Conservation (phyloP, 2,888 invertebrate genomes). For the Sinhomidia bicolor region DNA sequence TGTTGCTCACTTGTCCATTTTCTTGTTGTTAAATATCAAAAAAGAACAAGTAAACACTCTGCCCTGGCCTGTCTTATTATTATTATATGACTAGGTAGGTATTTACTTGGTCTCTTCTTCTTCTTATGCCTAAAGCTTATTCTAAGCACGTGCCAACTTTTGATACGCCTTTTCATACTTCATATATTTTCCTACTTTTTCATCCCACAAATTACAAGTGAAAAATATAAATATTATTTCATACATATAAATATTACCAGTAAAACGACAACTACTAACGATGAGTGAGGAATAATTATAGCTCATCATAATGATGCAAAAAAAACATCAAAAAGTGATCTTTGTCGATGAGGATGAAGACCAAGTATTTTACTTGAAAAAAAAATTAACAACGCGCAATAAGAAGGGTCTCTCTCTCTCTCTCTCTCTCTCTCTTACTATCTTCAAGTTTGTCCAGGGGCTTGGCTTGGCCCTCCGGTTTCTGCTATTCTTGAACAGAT, state of each 20-base stretch:
- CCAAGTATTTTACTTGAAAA: constrained; percentile 26
- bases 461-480: constrained; percentile 74
- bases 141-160: constrained; percentile 79
- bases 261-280: constrained; percentile 68
- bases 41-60: neutral
- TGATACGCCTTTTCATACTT: constrained; percentile 76
- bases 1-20: constrained; percentile 33
- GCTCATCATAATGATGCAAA: constrained; percentile 65
- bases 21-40: constrained; percentile 45
- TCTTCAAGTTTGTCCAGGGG: constrained; percentile 74
- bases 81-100: neutral
- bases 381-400: neutral
- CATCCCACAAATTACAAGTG: constrained; percentile 1
- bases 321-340: constrained; percentile 60
- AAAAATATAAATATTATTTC: constrained; percentile 27
- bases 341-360: constrained; percentile 47
- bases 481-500: constrained; percentile 12
- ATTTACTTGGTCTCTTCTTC: constrained; percentile 33
- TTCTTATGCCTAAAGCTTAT: constrained; percentile 76
- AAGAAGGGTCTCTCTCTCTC: constrained; percentile 52
- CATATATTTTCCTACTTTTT: constrained; percentile 27
- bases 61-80: neutral
- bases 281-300: constrained; percentile 72
- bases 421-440: too few species aligned
- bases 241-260: constrained; percentile 56